These are phyloP conservation scores for Muricea muricata DNA, from an alignment of 92 coral and sea anemone genomes.

Conservation along the genomic window DNA sequence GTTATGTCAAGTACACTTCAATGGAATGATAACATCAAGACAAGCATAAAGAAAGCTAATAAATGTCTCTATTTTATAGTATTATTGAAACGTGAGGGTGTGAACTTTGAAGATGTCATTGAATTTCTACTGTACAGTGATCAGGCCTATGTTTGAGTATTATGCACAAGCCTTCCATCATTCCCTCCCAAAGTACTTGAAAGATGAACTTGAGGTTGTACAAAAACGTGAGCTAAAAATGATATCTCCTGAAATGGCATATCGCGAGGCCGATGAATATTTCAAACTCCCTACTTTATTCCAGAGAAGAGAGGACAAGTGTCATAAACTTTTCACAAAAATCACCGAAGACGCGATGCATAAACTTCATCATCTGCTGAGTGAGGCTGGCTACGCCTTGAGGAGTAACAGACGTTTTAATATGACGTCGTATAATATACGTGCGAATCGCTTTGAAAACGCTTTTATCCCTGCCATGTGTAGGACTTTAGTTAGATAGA, in stretches of 20 bases:
- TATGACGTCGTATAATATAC: slow-evolving; percentile 4
- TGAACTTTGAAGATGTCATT: slow-evolving; percentile 25
- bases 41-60: not conserved
- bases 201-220: slow-evolving; percentile 44
- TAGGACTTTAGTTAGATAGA: no score
- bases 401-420: slow-evolving; percentile 36
- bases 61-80: not conserved
- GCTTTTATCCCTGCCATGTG: slow-evolving; percentile 1
- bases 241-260: slow-evolving; percentile 21
- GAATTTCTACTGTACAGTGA: slow-evolving; percentile 30
- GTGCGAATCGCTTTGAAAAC: slow-evolving; percentile 9
- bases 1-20: slow-evolving; percentile 12
- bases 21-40: not conserved
- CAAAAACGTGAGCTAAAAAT: slow-evolving; percentile 35
- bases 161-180: slow-evolving; percentile 29
- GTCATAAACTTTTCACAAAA: slow-evolving; percentile 13
- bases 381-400: slow-evolving; percentile 7
- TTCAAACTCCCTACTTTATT: slow-evolving; percentile 27
- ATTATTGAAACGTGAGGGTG: slow-evolving; percentile 34
- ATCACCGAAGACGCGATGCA: slow-evolving; percentile 7
- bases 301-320: slow-evolving; percentile 14
- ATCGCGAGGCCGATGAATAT: slow-evolving; percentile 22
- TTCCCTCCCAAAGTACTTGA: slow-evolving; percentile 42
- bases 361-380: slow-evolving; percentile 35
- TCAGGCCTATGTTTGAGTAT: slow-evolving; percentile 43